Conservation (phyloP, 2,113 vertebrate species). For the Phoxinus phoxinus region DNA sequence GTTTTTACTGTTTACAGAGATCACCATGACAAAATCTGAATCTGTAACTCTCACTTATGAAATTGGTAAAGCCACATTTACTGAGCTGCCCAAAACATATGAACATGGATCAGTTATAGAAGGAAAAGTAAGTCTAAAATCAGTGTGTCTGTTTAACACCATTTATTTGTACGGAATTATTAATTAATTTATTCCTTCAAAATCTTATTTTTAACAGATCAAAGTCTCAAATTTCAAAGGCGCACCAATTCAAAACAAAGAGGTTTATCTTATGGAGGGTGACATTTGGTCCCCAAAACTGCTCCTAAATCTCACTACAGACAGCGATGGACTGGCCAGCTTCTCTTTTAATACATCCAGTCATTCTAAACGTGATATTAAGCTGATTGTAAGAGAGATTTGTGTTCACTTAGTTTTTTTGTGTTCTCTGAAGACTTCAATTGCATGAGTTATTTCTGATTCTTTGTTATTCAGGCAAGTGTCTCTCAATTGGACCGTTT, state of each 20-base stretch:
- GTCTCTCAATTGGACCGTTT: background rate
- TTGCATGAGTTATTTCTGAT: background rate
- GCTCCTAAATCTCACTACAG: slow-evolving; percentile 70
- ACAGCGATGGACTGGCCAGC: slow-evolving; percentile 63
- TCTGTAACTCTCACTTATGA: slow-evolving; percentile 35
- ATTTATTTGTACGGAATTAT: background rate
- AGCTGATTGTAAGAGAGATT: slow-evolving; percentile 45
- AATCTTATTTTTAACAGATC: slow-evolving; percentile 58
- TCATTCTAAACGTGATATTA: background rate
- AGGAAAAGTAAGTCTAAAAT: slow-evolving; percentile 65
- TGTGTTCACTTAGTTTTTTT: background rate
- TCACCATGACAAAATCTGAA: slow-evolving; percentile 13
- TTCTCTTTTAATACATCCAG: slow-evolving; percentile 60
- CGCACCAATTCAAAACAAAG: slow-evolving; percentile 55
- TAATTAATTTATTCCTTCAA: background rate
- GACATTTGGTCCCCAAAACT: background rate
- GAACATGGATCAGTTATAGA: slow-evolving; percentile 51
- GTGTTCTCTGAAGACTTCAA: background rate
- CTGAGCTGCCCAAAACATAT: slow-evolving; percentile 67
- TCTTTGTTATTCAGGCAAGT: slow-evolving; percentile 57
- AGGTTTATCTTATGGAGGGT: slow-evolving; percentile 61
- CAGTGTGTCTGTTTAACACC: background rate
- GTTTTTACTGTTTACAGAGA: background rate
- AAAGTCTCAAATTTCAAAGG: slow-evolving; percentile 63
- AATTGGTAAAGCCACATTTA: slow-evolving; percentile 68